These are phyloP conservation scores for Lucilia cuprina DNA, from an alignment of 1,140 invertebrate genomes.

Conservation along the genomic window DNA sequence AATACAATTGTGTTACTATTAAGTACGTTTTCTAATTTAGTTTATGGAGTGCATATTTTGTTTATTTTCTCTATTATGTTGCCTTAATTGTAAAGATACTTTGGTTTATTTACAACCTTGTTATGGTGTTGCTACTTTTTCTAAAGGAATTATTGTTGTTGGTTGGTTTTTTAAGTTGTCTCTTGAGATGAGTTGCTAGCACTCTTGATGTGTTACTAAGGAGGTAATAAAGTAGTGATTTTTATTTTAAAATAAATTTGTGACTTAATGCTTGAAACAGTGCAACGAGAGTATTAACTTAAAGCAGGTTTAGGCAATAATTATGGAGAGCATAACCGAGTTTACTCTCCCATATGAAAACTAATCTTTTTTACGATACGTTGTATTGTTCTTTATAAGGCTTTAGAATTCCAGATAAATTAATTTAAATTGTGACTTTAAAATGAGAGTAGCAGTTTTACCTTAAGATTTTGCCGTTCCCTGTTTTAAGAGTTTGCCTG, in stretches of 20 bases:
- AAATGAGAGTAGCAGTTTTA: too few relatives aligned
- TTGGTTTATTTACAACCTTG: not conserved
- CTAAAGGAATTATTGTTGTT: not conserved
- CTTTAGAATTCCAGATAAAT: too few relatives aligned
- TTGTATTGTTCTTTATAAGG: too few relatives aligned
- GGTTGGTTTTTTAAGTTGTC: not conserved
- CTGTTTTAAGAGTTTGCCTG: not conserved
- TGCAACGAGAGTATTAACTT: not conserved
- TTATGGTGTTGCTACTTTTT: not conserved
- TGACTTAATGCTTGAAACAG: not conserved
- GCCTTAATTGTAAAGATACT: not conserved
- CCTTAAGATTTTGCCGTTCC: not conserved
- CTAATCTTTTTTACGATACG: too few relatives aligned
- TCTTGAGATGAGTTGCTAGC: conserved; percentile 31
- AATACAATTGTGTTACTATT: not conserved
- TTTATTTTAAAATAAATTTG: conserved; percentile 18
- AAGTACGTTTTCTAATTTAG: too few relatives aligned
- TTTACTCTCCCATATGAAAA: too few relatives aligned
- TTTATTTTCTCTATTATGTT: not conserved
- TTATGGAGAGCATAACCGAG: too few relatives aligned
- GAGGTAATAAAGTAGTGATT: conserved; percentile 19
- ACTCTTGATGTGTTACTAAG: conserved; percentile 19
- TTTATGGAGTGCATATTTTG: too few relatives aligned
- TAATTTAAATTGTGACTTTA: too few relatives aligned
- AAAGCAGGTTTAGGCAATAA: too few relatives aligned